phyloP scores from a whole-genome alignment of 2,113 vertebrate genomes.

The Rhynchopsitta pachyrhyncha region DNA sequence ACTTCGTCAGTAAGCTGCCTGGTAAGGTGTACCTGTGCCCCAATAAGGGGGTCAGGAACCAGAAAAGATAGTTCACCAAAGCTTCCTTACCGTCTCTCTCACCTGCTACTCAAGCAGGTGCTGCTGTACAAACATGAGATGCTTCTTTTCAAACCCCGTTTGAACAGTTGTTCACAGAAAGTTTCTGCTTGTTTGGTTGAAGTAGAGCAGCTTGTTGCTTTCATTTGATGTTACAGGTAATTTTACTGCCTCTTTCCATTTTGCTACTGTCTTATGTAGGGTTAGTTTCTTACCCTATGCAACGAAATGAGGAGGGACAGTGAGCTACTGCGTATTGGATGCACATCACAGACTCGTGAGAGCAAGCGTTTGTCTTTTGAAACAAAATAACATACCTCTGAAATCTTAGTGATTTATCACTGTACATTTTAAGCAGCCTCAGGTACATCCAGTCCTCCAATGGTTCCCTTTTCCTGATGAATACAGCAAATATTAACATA shows the following conservation, averaged over 20 bases:
- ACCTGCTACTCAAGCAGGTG: fast-evolving
- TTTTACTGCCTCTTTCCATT: neutral
- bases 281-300: neutral
- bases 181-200: neutral
- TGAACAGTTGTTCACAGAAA: neutral
- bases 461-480: neutral
- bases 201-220: neutral
- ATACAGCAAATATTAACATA: neutral
- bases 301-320: neutral
- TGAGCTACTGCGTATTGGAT: neutral
- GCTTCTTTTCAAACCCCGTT: neutral
- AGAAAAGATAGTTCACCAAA: neutral
- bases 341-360: neutral
- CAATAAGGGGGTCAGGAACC: neutral
- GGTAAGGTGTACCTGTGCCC: neutral
- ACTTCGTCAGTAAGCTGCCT: neutral
- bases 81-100: neutral
- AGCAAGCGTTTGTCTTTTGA: neutral
- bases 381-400: neutral
- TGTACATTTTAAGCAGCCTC: neutral
- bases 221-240: neutral
- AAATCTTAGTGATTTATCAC: neutral
- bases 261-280: neutral
- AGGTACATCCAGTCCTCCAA: neutral
- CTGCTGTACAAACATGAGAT: neutral